phyloP scores from a whole-genome alignment of 2,888 invertebrate species.

The Neuroscelio doddi region DNA sequence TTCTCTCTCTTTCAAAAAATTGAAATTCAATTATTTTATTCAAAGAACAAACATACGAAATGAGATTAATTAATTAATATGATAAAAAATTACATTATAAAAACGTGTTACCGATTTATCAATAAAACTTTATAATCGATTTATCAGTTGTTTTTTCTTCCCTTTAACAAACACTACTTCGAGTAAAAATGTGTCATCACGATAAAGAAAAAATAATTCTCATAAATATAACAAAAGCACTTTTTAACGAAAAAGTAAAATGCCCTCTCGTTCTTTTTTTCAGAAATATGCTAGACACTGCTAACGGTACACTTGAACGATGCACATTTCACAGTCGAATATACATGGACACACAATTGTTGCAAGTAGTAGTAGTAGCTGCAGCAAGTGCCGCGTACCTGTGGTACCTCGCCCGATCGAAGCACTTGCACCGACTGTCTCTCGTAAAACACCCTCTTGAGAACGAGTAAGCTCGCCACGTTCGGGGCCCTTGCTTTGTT shows the following conservation, averaged over 20 bases:
- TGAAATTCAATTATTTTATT: too few species aligned
- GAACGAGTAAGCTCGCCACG: conserved; percentile 47
- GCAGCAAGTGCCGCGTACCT: conserved; percentile 48
- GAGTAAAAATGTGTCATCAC: too few species aligned
- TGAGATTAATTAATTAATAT: too few species aligned
- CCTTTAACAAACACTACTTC: too few species aligned
- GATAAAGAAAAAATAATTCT: too few species aligned
- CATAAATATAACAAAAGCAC: too few species aligned
- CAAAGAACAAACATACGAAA: too few species aligned
- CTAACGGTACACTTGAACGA: conserved; percentile 3
- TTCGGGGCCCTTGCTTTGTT: conserved; percentile 55
- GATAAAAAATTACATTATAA: too few species aligned
- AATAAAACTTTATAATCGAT: too few species aligned
- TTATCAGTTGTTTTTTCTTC: too few species aligned
- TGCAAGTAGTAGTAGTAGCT: neutral
- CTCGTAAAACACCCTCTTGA: conserved; percentile 52
- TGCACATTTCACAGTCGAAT: conserved; percentile 22
- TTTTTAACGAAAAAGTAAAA: neutral
- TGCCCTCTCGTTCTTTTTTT: neutral
- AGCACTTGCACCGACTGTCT: conserved; percentile 57
- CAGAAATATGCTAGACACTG: conserved; percentile 1
- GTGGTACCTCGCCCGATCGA: conserved; percentile 50
- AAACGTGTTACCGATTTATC: too few species aligned
- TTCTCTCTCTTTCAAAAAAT: too few species aligned
- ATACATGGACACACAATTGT: neutral